Conservation (phyloP, 2,797 vertebrate genomes). For the Peromyscus aztecus region DNA sequence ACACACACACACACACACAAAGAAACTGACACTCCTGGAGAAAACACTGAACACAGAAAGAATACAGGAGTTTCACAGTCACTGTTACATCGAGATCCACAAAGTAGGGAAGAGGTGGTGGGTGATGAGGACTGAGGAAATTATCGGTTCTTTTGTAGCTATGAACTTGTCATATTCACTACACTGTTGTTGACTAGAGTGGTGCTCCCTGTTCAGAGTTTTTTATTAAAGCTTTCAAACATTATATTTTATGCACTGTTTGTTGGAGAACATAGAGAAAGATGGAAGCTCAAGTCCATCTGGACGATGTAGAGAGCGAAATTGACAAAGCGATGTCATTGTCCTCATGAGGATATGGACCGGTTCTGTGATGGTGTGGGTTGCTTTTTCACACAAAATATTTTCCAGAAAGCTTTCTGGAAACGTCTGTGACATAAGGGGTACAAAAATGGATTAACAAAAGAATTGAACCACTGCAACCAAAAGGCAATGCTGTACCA, state of each 20-base stretch:
- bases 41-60: constrained; percentile 7
- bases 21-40: background rate
- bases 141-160: background rate
- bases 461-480: constrained; percentile 96
- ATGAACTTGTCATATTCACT: constrained; percentile 20
- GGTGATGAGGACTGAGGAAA: background rate
- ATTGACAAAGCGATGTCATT: background rate
- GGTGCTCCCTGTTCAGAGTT: background rate
- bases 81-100: constrained; percentile 5
- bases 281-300: background rate
- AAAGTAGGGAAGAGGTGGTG: background rate
- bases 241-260: background rate
- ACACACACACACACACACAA: background rate
- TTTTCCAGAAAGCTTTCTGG: constrained; percentile 92
- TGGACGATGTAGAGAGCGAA: background rate
- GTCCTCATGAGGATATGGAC: constrained; percentile 67
- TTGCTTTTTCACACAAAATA: constrained; percentile 87
- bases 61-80: constrained; percentile 32
- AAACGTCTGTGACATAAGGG: constrained; percentile 94
- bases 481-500: constrained; percentile 94
- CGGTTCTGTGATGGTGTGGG: background rate
- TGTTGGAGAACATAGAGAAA: background rate
- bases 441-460: constrained; percentile 94
- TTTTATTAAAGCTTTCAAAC: background rate
- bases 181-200: background rate